phyloP scores from a whole-genome alignment of 2,113 vertebrate species.

The Grus americana region DNA sequence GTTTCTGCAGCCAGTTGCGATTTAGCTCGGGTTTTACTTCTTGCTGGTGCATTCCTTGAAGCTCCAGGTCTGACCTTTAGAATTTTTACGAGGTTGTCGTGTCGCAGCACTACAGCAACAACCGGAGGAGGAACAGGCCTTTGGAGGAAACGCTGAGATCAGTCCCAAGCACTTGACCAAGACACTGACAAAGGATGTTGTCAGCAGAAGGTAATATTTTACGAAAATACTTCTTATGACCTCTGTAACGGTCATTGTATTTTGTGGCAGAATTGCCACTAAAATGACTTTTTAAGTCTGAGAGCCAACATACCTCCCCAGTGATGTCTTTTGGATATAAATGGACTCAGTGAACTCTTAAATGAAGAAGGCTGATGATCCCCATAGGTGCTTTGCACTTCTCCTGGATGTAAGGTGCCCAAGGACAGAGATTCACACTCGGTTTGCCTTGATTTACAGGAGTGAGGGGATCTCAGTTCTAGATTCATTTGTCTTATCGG shows the following conservation, averaged over 20 bases:
- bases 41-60: background rate
- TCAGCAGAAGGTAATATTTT: constrained; percentile 12
- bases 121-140: background rate
- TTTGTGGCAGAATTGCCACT: background rate
- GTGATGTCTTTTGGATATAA: background rate
- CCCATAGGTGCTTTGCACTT: background rate
- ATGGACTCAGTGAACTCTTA: background rate
- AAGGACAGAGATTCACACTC: background rate
- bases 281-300: background rate
- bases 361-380: background rate
- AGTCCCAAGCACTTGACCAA: background rate
- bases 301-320: background rate
- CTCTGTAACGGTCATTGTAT: background rate
- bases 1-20: background rate
- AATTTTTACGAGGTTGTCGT: constrained; percentile 10
- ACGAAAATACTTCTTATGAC: background rate
- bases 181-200: background rate
- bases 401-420: background rate
- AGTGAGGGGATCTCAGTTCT: accelerated
- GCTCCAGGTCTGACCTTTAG: constrained; percentile 15
- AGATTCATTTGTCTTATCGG: accelerated
- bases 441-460: background rate
- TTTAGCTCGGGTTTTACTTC: background rate
- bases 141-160: constrained; percentile 1
- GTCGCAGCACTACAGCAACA: background rate